Conservation (phyloP, 2,797 vertebrate genomes). For the Nannoperca obscura region DNA sequence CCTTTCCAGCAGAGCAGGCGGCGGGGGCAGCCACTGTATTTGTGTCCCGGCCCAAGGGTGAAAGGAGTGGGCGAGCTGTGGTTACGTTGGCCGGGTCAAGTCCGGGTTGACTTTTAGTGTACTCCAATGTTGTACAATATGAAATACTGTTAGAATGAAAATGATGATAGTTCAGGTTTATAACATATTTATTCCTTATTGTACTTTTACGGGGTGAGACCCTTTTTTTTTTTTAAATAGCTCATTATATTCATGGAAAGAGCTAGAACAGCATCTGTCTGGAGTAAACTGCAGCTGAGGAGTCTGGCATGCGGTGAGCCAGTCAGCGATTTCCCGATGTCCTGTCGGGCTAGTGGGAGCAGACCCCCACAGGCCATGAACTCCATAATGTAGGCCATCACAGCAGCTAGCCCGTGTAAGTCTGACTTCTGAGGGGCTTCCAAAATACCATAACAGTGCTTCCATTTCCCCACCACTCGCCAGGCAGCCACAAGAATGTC, state of each 20-base stretch:
- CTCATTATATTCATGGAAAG: slow-evolving; percentile 15
- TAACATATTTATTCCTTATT: slow-evolving; percentile 19
- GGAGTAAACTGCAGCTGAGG: slow-evolving; percentile 34
- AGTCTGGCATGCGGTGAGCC: slow-evolving; percentile 46
- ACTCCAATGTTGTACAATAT: slow-evolving; percentile 35
- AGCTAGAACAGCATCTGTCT: slow-evolving; percentile 16
- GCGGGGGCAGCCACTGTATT: slow-evolving; percentile 35
- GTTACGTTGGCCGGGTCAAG: slow-evolving; percentile 31
- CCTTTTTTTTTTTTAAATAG: slow-evolving; percentile 7
- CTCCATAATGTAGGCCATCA: slow-evolving; percentile 79
- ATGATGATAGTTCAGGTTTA: slow-evolving; percentile 12
- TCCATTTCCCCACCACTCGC: slow-evolving; percentile 69
- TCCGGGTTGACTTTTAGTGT: slow-evolving; percentile 32
- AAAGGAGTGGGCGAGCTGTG: slow-evolving; percentile 49
- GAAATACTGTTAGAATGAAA: slow-evolving; percentile 25
- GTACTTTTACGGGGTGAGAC: slow-evolving; percentile 14
- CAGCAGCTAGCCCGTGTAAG: slow-evolving; percentile 67
- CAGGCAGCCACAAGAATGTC: slow-evolving; percentile 78
- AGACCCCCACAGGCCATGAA: slow-evolving; percentile 73
- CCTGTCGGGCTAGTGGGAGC: slow-evolving; percentile 49
- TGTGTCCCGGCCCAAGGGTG: slow-evolving; percentile 22
- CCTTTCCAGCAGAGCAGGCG: slow-evolving; percentile 41
- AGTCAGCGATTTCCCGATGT: slow-evolving; percentile 52
- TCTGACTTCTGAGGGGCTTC: slow-evolving; percentile 73
- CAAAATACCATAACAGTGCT: slow-evolving; percentile 74